A percentile compares a stretch with the other conserved stretches of the same genome.
Evolutionary conservation across 2,888 invertebrate species (phyloP).

Genomic region (Escarpia spicata): DNA sequence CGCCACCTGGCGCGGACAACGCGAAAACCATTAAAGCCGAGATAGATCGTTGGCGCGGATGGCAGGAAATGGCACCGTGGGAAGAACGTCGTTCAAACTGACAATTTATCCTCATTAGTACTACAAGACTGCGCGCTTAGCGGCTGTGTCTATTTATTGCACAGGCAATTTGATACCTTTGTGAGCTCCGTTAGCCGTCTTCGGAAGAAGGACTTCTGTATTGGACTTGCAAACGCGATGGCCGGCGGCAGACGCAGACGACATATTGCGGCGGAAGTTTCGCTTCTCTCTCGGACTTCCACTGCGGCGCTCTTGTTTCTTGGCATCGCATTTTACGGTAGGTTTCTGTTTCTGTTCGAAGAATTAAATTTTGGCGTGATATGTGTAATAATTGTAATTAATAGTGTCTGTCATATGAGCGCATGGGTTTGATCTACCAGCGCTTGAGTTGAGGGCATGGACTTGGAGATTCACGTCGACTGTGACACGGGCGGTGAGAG

Average conservation of each 20-base stretch:
- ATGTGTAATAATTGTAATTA: not conserved
- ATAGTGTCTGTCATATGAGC: not conserved
- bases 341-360: not conserved
- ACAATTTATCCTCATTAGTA: slow-evolving; percentile 16
- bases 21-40: slow-evolving; percentile 10
- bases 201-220: not conserved
- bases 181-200: not conserved
- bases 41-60: not conserved
- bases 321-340: not conserved
- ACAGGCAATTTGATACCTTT: not conserved
- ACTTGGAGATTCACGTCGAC: not conserved
- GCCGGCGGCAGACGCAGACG: not conserved
- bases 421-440: not conserved
- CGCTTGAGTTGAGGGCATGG: no score
- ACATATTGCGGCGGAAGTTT: not conserved
- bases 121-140: slow-evolving; percentile 16
- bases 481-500: not conserved
- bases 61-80: not conserved
- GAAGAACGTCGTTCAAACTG: slow-evolving; percentile 16
- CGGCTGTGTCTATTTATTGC: slow-evolving; percentile 13
- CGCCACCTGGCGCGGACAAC: not conserved
- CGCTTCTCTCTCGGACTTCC: not conserved
- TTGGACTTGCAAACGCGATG: not conserved
- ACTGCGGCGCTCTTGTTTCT: not conserved
- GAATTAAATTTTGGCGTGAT: not conserved